These are phyloP conservation scores for Enoplosus armatus DNA, from an alignment of 2,797 vertebrate species.

Conservation along the genomic window DNA sequence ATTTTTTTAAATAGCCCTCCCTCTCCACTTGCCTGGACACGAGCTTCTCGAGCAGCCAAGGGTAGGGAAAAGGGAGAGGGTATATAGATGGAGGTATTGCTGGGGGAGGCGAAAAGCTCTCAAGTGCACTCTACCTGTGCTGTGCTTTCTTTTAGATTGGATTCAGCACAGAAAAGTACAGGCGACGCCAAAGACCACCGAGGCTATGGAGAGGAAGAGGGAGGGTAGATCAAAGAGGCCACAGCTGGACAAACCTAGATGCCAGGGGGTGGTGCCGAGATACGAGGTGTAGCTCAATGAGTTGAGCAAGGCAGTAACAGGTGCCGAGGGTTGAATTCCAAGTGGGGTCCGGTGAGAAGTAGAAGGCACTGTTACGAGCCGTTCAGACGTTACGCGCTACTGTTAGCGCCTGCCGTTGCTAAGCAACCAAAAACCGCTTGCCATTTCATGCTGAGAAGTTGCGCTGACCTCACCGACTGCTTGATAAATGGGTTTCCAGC, in stretches of 20 bases:
- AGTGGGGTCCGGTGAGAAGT: background rate
- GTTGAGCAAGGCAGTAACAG: background rate
- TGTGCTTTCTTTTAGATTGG: slow-evolving; percentile 7
- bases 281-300: background rate
- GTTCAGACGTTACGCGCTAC: too few relatives aligned
- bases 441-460: too few relatives aligned
- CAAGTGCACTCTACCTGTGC: slow-evolving; percentile 23
- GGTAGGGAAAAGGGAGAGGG: slow-evolving; percentile 13
- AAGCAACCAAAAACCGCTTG: too few relatives aligned
- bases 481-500: too few relatives aligned
- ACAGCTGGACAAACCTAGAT: background rate
- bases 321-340: background rate
- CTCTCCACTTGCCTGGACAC: slow-evolving; percentile 81
- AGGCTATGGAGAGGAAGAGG: background rate
- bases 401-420: too few relatives aligned
- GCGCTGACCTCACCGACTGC: too few relatives aligned
- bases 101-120: slow-evolving; percentile 19
- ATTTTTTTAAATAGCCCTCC: slow-evolving; percentile 72
- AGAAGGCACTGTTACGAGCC: too few relatives aligned
- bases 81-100: slow-evolving; percentile 16
- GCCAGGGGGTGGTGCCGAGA: background rate
- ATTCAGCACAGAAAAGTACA: slow-evolving; percentile 18
- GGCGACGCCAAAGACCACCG: background rate
- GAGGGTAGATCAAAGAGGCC: slow-evolving; percentile 4
- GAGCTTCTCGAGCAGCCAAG: slow-evolving; percentile 74